Evolutionary conservation across 2,888 invertebrate genomes (phyloP).

Genomic region (Sylvicola fuscatus): DNA sequence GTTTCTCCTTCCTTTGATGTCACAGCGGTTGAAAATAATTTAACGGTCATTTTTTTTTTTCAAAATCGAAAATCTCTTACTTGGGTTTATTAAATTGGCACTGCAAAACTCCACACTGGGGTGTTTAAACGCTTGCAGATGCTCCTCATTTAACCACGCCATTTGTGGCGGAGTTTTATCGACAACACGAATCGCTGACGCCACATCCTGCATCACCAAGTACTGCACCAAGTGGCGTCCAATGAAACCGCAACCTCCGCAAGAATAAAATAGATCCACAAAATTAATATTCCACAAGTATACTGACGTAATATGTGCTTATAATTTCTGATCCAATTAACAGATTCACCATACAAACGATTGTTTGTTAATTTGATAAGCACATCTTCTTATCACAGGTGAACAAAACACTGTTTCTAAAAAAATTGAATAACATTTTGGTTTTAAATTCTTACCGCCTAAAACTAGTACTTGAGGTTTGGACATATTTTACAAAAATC

Average conservation of each 20-base stretch:
- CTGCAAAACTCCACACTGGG: constrained; percentile 71
- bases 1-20: too few species aligned
- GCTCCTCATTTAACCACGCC: constrained; percentile 65
- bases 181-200: constrained; percentile 54
- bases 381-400: too few species aligned
- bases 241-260: constrained; percentile 82
- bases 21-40: neutral
- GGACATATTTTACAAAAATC: constrained; percentile 8
- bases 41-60: neutral
- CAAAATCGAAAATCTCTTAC: constrained; percentile 33
- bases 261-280: constrained; percentile 10
- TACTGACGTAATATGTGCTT: too few species aligned
- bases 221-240: constrained; percentile 73
- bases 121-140: constrained; percentile 50
- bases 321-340: too few species aligned
- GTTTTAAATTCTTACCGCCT: constrained; percentile 18
- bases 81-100: constrained; percentile 74
- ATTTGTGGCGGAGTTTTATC: constrained; percentile 89
- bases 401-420: neutral
- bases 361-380: too few species aligned
- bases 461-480: constrained; percentile 23
- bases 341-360: too few species aligned
- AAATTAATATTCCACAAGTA: too few species aligned
- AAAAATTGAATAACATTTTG: neutral
- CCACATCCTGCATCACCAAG: constrained; percentile 55